Evolutionary conservation across 1,140 invertebrate genomes (phyloP).

Genomic region (Phenacoccus solenopsis): DNA sequence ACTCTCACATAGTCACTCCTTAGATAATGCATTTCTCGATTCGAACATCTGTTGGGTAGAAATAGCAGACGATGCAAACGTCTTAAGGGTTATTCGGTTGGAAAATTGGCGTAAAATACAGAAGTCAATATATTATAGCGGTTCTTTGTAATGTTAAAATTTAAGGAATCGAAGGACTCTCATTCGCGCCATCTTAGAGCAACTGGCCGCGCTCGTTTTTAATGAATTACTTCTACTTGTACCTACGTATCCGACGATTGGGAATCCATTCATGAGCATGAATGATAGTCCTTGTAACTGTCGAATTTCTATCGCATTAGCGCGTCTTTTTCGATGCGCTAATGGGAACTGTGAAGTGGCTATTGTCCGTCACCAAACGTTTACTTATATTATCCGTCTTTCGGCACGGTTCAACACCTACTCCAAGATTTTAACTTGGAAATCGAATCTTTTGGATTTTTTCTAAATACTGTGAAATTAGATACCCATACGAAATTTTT

Average conservation of each 20-base stretch:
- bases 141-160: not conserved
- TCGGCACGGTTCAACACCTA: not conserved
- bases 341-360: constrained; percentile 9
- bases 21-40: not conserved
- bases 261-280: not conserved
- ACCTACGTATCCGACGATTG: not conserved
- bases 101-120: constrained; percentile 12
- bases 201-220: not conserved
- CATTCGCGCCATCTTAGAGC: not conserved
- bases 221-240: not conserved
- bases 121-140: constrained; percentile 15
- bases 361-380: not conserved
- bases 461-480: not conserved
- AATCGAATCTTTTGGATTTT: not conserved
- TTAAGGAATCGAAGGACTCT: not conserved
- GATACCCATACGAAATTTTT: not conserved
- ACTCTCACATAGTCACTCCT: too few relatives aligned
- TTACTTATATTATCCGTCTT: not conserved
- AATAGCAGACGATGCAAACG: not conserved
- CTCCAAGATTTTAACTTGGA: not conserved
- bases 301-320: constrained; percentile 13
- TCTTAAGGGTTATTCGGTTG: constrained; percentile 11
- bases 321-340: not conserved
- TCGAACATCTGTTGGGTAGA: not conserved
- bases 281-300: constrained; percentile 14